phyloP scores from a whole-genome alignment of 2,113 vertebrate species.

The Aix galericulata region DNA sequence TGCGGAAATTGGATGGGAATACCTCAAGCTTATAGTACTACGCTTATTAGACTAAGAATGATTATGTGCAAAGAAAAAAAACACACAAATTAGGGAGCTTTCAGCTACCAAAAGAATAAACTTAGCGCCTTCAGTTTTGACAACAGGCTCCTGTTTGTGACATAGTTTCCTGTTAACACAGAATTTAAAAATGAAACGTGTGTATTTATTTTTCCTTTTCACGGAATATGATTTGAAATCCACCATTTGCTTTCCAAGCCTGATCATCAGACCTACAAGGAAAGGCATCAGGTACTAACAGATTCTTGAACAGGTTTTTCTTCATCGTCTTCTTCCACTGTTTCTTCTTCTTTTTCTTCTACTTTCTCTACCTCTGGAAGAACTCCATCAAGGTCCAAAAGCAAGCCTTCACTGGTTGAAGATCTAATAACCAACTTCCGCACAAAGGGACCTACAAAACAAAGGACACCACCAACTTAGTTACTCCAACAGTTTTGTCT shows the following conservation, averaged over 20 bases:
- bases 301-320: not conserved
- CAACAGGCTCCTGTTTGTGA: not conserved
- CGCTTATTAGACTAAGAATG: not conserved
- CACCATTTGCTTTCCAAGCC: not conserved
- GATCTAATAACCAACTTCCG: slow-evolving; percentile 79
- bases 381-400: slow-evolving; percentile 75
- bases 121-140: rapidly evolving
- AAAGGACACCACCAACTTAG: not conserved
- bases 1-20: not conserved
- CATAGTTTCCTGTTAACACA: not conserved
- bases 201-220: not conserved
- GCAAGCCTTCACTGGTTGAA: slow-evolving; percentile 86
- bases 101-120: not conserved
- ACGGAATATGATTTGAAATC: not conserved
- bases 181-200: not conserved
- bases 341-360: not conserved
- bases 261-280: not conserved
- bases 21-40: not conserved
- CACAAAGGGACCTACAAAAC: slow-evolving; percentile 84
- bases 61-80: rapidly evolving
- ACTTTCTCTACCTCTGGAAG: slow-evolving; percentile 63
- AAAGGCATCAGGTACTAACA: not conserved
- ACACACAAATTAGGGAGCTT: not conserved
- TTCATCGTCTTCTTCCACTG: not conserved
- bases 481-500: not conserved